Evolutionary conservation across 92 coral and sea anemone species (phyloP), one percentile per base, ranked within the genome.

Genomic region (Palythoa grandis): DNA sequence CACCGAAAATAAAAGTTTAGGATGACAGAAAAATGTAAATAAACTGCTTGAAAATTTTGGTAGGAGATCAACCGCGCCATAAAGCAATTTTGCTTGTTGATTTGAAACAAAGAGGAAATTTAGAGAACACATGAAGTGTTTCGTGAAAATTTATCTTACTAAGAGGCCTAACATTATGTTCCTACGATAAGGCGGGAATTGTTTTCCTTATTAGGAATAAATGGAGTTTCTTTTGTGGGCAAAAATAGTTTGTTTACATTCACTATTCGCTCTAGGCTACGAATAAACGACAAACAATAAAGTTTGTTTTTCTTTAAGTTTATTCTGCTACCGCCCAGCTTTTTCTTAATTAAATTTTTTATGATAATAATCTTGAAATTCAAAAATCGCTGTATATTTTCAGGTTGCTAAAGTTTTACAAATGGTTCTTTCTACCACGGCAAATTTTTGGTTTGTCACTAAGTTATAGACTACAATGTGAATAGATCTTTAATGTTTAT

Each of bases 201-300:
- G 12, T 25, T 75, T 22, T 35, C 80, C 80, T 76, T 76, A 76
- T 76, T 20, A 38, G 80, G 80, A 3, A 52, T 2, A 22, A 15
- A 53, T 24, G 8, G 7, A 5, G 29, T 22, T 29, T 24, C 52
- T 65, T 76, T 22, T 23, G 14, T 24, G 29, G 63, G 11, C 10
- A 7, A 48, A 75, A n/a, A 22, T 29, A 52, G 39, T 76, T 52
- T 76, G 80, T 76, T 76, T 76, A 76, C 65, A 52, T 60, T 11
- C 22, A 29, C 17, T 15, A 22, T 76, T 52, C 66, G 74, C 74
- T 25, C 35, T 11, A 52, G 60, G 66, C 65, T 50, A 76, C 17
- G 80, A 76, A 76, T 53, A 29, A 76, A 53, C 17, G n/a, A 53
- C 19, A 76, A 76, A 23, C 67, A 76, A 57, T 24, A 39, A 12